A percentile compares a stretch with the other conserved stretches of the same genome.
These are phyloP conservation scores for Nansenia antarctica DNA, from an alignment of 2,113 vertebrate species.

Conservation along the genomic window DNA sequence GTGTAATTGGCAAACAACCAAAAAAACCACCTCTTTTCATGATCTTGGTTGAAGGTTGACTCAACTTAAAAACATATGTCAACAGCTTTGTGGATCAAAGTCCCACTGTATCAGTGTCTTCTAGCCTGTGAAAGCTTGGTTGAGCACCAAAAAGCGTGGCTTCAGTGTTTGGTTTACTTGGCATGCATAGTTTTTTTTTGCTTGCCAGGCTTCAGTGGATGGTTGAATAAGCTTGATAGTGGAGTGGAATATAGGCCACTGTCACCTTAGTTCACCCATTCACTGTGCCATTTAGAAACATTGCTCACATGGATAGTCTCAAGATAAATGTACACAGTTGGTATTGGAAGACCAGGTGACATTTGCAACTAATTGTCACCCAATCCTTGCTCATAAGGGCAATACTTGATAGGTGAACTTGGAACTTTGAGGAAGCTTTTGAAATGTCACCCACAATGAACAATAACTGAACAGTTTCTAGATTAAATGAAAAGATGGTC, in stretches of 20 bases:
- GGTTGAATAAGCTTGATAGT: background rate
- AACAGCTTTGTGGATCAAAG: background rate
- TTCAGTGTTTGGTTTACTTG: background rate
- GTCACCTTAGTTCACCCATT: background rate
- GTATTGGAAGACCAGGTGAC: constrained; percentile 58
- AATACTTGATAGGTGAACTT: constrained; percentile 63
- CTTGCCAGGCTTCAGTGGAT: background rate
- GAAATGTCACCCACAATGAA: constrained; percentile 72
- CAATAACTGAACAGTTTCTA: constrained; percentile 39
- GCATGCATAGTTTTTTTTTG: background rate
- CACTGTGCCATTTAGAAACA: constrained; percentile 28
- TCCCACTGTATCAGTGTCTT: too few relatives aligned
- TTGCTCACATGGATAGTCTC: constrained; percentile 39
- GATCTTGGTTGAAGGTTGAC: background rate
- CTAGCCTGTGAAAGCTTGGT: background rate
- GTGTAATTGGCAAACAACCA: too few relatives aligned
- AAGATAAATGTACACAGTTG: constrained; percentile 48
- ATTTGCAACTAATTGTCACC: constrained; percentile 71
- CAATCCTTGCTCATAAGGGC: constrained; percentile 59
- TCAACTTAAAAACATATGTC: background rate
- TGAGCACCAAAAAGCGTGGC: background rate
- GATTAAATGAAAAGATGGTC: constrained; percentile 47
- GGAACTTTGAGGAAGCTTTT: constrained; percentile 66
- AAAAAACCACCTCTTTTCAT: background rate
- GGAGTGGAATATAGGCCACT: background rate